Conservation (phyloP, 2,888 invertebrate species). For the Mesorhabditis spiculigera region DNA sequence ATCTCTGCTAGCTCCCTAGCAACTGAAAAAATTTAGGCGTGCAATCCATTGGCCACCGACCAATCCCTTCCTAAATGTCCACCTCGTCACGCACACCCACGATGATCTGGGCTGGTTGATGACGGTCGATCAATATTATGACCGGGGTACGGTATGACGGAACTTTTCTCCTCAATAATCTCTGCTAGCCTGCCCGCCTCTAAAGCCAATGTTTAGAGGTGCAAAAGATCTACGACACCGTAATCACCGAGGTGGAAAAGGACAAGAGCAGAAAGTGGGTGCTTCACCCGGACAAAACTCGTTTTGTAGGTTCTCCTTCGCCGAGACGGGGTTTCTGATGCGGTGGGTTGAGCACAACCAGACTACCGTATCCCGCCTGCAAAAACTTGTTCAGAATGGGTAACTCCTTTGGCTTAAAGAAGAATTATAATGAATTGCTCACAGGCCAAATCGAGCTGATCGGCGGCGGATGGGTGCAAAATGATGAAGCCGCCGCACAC, state of each 20-base stretch:
- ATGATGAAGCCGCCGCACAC: constrained; percentile 65
- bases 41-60: constrained; percentile 18
- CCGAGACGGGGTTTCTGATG: constrained; percentile 55
- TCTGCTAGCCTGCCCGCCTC: constrained; percentile 19
- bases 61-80: constrained; percentile 60
- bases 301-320: constrained; percentile 61
- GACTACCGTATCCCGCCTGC: constrained; percentile 33
- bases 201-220: constrained; percentile 47
- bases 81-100: constrained; percentile 63
- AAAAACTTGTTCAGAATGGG: constrained; percentile 46
- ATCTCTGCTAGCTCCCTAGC: too few species aligned
- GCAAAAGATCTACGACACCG: constrained; percentile 55
- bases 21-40: constrained; percentile 7
- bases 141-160: constrained; percentile 57
- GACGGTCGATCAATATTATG: constrained; percentile 65
- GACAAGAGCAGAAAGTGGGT: constrained; percentile 31
- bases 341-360: constrained; percentile 48
- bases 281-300: too few species aligned
- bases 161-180: background rate
- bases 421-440: background rate
- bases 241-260: constrained; percentile 46
- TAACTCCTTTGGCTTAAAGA: background rate
- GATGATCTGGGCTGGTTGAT: constrained; percentile 65
- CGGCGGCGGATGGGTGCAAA: constrained; percentile 66
- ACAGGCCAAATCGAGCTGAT: constrained; percentile 54